Percentiles rank a stretch among this genome's conserved stretches.
phyloP scores from a whole-genome alignment of 2,797 vertebrate species.

The Poeciliopsis paucimaculata region DNA sequence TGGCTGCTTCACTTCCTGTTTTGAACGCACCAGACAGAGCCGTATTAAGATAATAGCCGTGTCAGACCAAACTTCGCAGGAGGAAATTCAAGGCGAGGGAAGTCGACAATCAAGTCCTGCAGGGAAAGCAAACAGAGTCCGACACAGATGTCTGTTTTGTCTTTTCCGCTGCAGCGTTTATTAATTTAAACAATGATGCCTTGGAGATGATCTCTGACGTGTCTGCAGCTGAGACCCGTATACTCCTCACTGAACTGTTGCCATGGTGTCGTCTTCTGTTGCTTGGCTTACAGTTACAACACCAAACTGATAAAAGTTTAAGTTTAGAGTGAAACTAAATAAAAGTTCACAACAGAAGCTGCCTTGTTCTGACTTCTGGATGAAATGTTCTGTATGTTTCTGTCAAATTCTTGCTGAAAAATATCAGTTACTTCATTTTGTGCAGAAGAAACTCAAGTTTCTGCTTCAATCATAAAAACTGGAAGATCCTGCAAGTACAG shows the following conservation, averaged over 20 bases:
- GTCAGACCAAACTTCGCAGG: neutral
- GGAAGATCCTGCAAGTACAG: neutral
- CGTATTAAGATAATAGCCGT: neutral
- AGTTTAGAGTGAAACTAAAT: neutral
- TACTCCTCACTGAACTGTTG: neutral
- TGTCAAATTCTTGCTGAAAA: neutral
- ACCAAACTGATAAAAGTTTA: neutral
- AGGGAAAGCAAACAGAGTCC: neutral
- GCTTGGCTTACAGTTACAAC: slow-evolving; percentile 4
- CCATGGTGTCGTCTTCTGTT: neutral
- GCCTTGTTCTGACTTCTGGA: neutral
- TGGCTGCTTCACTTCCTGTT: slow-evolving; percentile 31
- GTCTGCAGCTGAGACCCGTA: slow-evolving; percentile 3
- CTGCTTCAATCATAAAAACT: neutral
- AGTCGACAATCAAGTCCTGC: slow-evolving; percentile 7
- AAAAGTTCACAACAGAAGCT: neutral
- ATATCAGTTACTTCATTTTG: slow-evolving; percentile 12
- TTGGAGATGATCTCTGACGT: neutral
- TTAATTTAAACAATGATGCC: neutral
- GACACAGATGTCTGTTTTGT: neutral
- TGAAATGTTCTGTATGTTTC: neutral
- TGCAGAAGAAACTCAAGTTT: slow-evolving; percentile 8
- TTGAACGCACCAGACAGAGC: neutral
- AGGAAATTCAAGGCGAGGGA: neutral
- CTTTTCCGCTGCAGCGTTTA: neutral